These are phyloP conservation scores for Dryobotodes eremita DNA, from an alignment of 2,888 invertebrate genomes.

Conservation along the genomic window DNA sequence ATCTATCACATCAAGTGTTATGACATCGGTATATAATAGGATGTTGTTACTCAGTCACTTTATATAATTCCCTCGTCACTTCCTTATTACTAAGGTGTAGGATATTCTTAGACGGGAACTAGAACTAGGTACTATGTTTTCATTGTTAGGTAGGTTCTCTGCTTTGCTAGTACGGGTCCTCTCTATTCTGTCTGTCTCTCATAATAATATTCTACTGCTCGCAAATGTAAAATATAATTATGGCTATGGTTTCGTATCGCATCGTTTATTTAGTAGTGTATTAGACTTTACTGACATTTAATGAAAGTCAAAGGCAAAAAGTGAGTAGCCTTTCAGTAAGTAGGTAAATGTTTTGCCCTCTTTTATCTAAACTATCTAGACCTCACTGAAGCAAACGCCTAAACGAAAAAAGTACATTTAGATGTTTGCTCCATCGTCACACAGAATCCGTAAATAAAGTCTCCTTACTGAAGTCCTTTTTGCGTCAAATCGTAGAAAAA, in stretches of 20 bases:
- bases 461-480: constrained; percentile 25
- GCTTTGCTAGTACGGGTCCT: not conserved
- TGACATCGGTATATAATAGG: not conserved
- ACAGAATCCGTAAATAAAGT: constrained; percentile 43
- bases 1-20: constrained; percentile 1
- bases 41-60: not conserved
- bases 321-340: constrained; percentile 37
- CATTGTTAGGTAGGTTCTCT: not conserved
- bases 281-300: constrained; percentile 1
- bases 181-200: not conserved
- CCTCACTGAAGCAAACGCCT: constrained; percentile 33
- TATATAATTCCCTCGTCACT: not conserved
- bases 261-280: not conserved
- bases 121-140: not conserved
- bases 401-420: constrained; percentile 53
- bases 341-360: constrained; percentile 40
- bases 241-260: not conserved
- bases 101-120: not conserved
- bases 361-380: constrained; percentile 59
- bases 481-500: constrained; percentile 42
- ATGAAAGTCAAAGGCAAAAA: not conserved
- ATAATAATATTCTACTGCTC: not conserved
- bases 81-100: not conserved
- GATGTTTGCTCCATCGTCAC: constrained; percentile 49
- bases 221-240: not conserved